A percentile compares a stretch with the other conserved stretches of the same genome.
phyloP scores from a whole-genome alignment of 2,888 invertebrate species.

The Baccha elongata region DNA sequence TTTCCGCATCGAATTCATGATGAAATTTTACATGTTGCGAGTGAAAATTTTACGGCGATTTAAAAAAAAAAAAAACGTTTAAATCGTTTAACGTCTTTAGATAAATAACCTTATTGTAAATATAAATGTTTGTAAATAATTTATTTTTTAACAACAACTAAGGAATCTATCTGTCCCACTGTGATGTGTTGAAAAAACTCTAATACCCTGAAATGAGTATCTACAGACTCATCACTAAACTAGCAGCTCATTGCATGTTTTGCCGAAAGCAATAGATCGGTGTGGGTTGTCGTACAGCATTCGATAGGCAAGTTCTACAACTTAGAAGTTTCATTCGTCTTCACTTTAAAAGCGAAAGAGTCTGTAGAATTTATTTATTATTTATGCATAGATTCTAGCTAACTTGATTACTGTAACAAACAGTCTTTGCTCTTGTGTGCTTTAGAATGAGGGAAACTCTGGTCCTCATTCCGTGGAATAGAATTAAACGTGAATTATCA shows the following conservation, averaged over 20 bases:
- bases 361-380: constrained; percentile 64
- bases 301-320: constrained; percentile 21
- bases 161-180: neutral
- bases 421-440: constrained; percentile 7
- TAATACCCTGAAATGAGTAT: constrained; percentile 4
- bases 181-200: neutral
- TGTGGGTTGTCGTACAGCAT: constrained; percentile 20
- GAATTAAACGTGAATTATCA: too few relatives aligned
- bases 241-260: constrained; percentile 28
- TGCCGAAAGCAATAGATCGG: constrained; percentile 10
- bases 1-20: too few relatives aligned
- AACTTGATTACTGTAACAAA: constrained; percentile 25
- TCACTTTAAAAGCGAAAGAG: constrained; percentile 23
- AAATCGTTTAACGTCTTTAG: too few relatives aligned
- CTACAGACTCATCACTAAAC: constrained; percentile 22
- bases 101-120: too few relatives aligned
- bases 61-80: too few relatives aligned
- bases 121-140: too few relatives aligned
- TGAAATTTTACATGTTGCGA: too few relatives aligned
- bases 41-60: too few relatives aligned
- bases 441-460: constrained; percentile 12
- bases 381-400: constrained; percentile 58
- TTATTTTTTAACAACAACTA: too few relatives aligned
- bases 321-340: constrained; percentile 31
- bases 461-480: neutral